phyloP scores from a whole-genome alignment of 2,888 invertebrate genomes.

The Epinotia nisella region DNA sequence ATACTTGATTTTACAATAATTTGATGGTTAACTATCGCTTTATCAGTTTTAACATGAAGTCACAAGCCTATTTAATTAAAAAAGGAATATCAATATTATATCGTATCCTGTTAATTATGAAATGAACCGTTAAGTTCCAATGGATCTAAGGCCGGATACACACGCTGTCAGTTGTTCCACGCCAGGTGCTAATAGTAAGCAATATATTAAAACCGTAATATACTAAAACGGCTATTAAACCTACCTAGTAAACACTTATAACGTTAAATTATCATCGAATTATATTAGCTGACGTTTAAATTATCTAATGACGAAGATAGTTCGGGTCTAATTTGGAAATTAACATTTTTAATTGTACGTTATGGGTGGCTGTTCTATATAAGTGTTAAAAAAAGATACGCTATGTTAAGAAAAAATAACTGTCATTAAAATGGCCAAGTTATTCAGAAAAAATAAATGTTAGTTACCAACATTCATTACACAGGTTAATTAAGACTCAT shows the following conservation, averaged over 20 bases:
- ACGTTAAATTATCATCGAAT: constrained; percentile 22
- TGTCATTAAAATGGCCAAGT: background rate
- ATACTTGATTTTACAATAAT: no score
- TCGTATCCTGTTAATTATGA: constrained; percentile 13
- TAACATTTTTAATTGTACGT: constrained; percentile 35
- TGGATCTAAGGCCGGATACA: constrained; percentile 20
- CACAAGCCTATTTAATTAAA: background rate
- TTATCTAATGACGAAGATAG: constrained; percentile 28
- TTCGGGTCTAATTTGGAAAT: constrained; percentile 27
- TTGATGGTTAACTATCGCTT: no score
- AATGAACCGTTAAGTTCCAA: constrained; percentile 1
- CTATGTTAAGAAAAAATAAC: background rate
- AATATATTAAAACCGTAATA: constrained; percentile 25
- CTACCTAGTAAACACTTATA: constrained; percentile 33
- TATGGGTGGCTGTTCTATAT: background rate
- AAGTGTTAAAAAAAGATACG: background rate
- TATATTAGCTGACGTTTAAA: constrained; percentile 33
- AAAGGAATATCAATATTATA: background rate
- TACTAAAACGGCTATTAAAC: constrained; percentile 19
- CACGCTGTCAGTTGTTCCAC: constrained; percentile 20
- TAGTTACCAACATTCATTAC: no score
- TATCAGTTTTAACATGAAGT: no score
- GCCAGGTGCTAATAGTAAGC: constrained; percentile 29
- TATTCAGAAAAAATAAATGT: no score
- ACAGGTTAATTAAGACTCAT: no score